These are phyloP conservation scores for Puffinus mauretanicus DNA, from an alignment of 2,113 vertebrate genomes.

Conservation along the genomic window DNA sequence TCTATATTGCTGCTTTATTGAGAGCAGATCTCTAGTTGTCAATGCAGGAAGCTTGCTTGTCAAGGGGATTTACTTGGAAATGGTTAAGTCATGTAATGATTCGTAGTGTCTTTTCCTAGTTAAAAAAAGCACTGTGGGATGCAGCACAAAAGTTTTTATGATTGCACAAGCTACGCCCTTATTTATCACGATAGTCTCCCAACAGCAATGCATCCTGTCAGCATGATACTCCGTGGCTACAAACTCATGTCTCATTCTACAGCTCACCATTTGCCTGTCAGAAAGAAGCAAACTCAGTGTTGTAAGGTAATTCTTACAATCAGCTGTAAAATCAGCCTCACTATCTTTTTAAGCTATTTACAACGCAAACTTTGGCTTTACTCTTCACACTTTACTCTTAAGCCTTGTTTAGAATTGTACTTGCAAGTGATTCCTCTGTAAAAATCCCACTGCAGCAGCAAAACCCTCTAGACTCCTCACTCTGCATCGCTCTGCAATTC, in stretches of 20 bases:
- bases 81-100: not conserved
- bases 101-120: not conserved
- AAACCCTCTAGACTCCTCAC: not conserved
- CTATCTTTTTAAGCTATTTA: not conserved
- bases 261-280: not conserved
- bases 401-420: not conserved
- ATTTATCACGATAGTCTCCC: not conserved
- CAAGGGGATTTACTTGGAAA: slow-evolving; percentile 16
- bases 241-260: not conserved
- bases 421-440: not conserved
- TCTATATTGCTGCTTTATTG: not conserved
- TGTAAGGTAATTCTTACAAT: not conserved
- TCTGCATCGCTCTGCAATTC: not conserved
- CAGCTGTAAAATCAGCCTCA: not conserved
- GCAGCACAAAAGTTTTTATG: not conserved
- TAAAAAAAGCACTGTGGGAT: not conserved
- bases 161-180: not conserved
- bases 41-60: slow-evolving; percentile 2
- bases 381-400: not conserved
- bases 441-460: not conserved
- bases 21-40: not conserved
- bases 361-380: not conserved
- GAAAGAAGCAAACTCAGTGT: not conserved
- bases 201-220: not conserved
- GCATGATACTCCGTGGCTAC: not conserved